Evolutionary conservation across 23 tunicate genomes (phyloP).

Genomic region (Phallusia fumigata): DNA sequence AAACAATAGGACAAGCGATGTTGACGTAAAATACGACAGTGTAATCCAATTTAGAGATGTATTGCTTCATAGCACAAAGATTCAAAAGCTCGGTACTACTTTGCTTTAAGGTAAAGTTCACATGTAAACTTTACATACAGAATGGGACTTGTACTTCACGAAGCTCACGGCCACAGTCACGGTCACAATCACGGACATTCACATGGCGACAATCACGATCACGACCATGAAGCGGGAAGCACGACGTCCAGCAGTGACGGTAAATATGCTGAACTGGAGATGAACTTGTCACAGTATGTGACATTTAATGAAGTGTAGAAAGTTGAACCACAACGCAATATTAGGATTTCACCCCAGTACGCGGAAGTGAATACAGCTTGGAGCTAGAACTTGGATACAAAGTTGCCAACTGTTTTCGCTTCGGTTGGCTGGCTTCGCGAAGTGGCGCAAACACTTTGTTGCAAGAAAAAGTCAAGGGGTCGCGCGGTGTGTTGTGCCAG

Average conservation of each 20-base stretch:
- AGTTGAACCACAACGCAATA: too few relatives aligned
- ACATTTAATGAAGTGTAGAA: too few relatives aligned
- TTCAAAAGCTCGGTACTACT: too few relatives aligned
- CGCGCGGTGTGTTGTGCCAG: too few relatives aligned
- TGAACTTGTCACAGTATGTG: not conserved
- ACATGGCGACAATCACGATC: conserved; percentile 76
- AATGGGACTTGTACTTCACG: conserved; percentile 84
- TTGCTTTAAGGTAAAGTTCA: too few relatives aligned
- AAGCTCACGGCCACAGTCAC: conserved; percentile 72
- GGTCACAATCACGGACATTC: conserved; percentile 80
- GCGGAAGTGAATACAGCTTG: not conserved
- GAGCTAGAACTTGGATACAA: not conserved
- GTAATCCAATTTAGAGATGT: too few relatives aligned
- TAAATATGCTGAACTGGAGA: not conserved
- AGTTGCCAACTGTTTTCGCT: not conserved
- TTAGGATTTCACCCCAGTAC: not conserved
- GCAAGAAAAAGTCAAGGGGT: too few relatives aligned
- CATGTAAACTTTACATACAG: conserved; percentile 1
- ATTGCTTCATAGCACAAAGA: too few relatives aligned
- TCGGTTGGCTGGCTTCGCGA: too few relatives aligned
- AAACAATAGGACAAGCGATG: too few relatives aligned
- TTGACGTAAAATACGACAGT: too few relatives aligned
- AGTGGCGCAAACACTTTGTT: too few relatives aligned
- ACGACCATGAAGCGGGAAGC: conserved; percentile 72
- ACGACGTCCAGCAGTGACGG: not conserved